A percentile compares a stretch with the other conserved stretches of the same genome.
These are phyloP conservation scores for Charina bottae DNA, from an alignment of 2,113 vertebrate genomes.

Conservation along the genomic window DNA sequence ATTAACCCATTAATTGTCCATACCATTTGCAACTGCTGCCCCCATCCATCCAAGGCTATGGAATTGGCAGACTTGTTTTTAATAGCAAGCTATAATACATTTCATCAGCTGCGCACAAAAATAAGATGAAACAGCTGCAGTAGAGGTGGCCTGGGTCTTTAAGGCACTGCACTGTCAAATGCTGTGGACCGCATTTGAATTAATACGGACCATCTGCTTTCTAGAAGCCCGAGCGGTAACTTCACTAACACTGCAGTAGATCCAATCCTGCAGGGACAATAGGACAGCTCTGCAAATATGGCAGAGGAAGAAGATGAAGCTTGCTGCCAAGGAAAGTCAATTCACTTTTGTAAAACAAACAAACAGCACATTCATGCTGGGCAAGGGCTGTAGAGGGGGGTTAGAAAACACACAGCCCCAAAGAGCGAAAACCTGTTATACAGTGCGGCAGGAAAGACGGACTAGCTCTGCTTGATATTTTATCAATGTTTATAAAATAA, in stretches of 20 bases:
- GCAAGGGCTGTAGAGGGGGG: background rate
- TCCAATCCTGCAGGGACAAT: background rate
- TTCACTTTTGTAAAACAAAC: background rate
- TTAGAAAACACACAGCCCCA: background rate
- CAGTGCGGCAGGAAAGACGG: background rate
- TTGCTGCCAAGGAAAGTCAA: background rate
- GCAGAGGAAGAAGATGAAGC: background rate
- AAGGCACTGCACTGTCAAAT: background rate
- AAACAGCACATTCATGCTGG: background rate
- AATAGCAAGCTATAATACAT: background rate
- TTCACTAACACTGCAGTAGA: background rate
- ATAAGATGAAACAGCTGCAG: background rate
- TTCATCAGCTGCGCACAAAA: background rate
- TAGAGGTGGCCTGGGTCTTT: background rate
- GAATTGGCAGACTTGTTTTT: background rate
- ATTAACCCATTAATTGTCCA: background rate
- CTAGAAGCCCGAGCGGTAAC: background rate
- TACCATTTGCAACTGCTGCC: background rate
- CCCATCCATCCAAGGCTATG: no score
- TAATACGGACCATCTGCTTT: background rate
- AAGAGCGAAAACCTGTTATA: background rate
- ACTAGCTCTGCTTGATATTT: background rate
- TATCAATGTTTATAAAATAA: background rate
- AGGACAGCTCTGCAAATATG: background rate
- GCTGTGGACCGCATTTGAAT: background rate